Conservation (phyloP, 2,888 invertebrate species). For the Drosophila sordidapex region DNA sequence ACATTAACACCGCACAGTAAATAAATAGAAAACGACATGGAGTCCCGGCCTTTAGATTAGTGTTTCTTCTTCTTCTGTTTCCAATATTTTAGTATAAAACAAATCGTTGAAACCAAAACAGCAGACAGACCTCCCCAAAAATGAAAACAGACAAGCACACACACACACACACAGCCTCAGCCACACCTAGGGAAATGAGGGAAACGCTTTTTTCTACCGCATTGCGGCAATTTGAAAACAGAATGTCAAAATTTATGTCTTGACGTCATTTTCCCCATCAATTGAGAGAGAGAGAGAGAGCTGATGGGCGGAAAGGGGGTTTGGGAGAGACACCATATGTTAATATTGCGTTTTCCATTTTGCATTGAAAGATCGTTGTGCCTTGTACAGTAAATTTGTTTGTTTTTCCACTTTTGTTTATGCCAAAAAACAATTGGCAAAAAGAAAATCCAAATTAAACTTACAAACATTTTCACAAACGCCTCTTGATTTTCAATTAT, state of each 20-base stretch:
- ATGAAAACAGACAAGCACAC: not conserved
- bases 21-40: constrained; percentile 53
- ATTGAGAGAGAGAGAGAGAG: not conserved
- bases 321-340: constrained; percentile 62
- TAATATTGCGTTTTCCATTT: constrained; percentile 72
- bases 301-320: not conserved
- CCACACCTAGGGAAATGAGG: constrained; percentile 14
- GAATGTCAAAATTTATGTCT: constrained; percentile 76
- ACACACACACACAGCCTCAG: not conserved
- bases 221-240: constrained; percentile 56
- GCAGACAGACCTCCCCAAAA: constrained; percentile 40
- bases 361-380: constrained; percentile 46
- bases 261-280: constrained; percentile 70
- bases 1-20: constrained; percentile 53
- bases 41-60: constrained; percentile 63
- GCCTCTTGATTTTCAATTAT: constrained; percentile 28
- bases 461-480: constrained; percentile 54
- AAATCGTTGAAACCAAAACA: constrained; percentile 3
- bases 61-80: constrained; percentile 50
- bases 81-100: constrained; percentile 57
- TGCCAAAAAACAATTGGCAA: constrained; percentile 46
- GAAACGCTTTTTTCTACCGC: constrained; percentile 41
- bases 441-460: constrained; percentile 11
- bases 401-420: constrained; percentile 73
- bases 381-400: constrained; percentile 54